These are phyloP conservation scores for Tupaia chinensis DNA, from an alignment of 2,113 vertebrate genomes.

Conservation along the genomic window DNA sequence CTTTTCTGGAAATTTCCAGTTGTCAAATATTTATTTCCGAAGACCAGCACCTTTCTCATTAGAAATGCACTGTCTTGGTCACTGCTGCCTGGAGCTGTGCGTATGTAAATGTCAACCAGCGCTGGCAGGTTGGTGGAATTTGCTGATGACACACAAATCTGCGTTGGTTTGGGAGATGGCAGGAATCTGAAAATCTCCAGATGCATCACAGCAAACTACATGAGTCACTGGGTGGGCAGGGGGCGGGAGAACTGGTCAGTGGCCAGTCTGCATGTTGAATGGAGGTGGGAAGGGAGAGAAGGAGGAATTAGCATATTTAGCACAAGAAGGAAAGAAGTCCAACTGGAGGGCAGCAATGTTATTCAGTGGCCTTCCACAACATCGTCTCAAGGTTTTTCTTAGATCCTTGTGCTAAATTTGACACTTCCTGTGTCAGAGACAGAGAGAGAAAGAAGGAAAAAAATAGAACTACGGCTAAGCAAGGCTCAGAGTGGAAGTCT, in stretches of 20 bases:
- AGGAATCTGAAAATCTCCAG: conserved; percentile 53
- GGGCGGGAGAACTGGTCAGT: background rate
- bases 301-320: background rate
- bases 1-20: conserved; percentile 56
- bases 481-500: background rate
- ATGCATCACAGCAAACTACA: background rate
- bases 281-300: background rate
- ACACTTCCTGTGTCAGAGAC: background rate
- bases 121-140: conserved; percentile 69
- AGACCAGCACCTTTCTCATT: conserved; percentile 68
- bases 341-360: background rate
- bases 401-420: conserved; percentile 45
- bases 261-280: conserved; percentile 24
- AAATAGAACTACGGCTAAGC: background rate
- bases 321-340: conserved; percentile 3
- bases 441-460: background rate
- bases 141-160: conserved; percentile 77
- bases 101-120: conserved; percentile 70
- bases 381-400: background rate
- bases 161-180: conserved; percentile 58
- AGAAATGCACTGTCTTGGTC: conserved; percentile 62
- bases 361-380: conserved; percentile 6
- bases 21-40: conserved; percentile 64
- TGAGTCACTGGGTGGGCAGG: conserved; percentile 45
- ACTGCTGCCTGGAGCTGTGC: conserved; percentile 56